Evolutionary conservation across 1,140 invertebrate genomes (phyloP).

Genomic region (Proctacanthus coquilletti): DNA sequence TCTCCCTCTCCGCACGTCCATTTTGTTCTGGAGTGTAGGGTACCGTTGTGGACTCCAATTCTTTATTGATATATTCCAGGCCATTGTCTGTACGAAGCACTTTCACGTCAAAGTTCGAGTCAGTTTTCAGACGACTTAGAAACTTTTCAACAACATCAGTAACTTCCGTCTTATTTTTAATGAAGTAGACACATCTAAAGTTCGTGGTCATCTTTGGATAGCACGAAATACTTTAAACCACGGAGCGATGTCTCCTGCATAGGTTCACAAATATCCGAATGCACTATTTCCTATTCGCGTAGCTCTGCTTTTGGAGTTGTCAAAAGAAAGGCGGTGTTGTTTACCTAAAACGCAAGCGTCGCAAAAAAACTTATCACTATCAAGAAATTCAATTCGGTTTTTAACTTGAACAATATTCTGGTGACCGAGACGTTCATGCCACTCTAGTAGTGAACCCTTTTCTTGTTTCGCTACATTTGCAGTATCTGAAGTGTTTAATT

Average conservation of each 20-base stretch:
- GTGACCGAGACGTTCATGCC: slow-evolving; percentile 28
- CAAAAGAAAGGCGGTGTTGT: slow-evolving; percentile 19
- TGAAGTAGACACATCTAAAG: slow-evolving; percentile 24
- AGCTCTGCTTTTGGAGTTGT: slow-evolving; percentile 11
- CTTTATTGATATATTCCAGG: slow-evolving; percentile 8
- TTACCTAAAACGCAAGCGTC: slow-evolving; percentile 29
- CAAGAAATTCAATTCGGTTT: slow-evolving; percentile 13
- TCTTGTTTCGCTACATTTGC: slow-evolving; percentile 6
- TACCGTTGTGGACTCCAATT: slow-evolving; percentile 8
- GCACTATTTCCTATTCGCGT: slow-evolving; percentile 22
- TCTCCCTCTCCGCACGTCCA: slow-evolving; percentile 16
- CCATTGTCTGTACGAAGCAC: slow-evolving; percentile 12
- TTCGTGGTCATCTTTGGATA: slow-evolving; percentile 30
- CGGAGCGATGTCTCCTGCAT: slow-evolving; percentile 26
- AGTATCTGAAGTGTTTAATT: slow-evolving; percentile 3
- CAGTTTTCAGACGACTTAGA: slow-evolving; percentile 19
- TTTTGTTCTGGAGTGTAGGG: slow-evolving; percentile 18
- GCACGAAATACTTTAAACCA: slow-evolving; percentile 20
- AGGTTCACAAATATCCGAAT: slow-evolving; percentile 30
- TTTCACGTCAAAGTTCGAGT: slow-evolving; percentile 19
- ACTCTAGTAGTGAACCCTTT: slow-evolving; percentile 14
- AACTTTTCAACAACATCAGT: slow-evolving; percentile 20
- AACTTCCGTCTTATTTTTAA: slow-evolving; percentile 28
- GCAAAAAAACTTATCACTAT: slow-evolving; percentile 13
- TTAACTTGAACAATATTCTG: slow-evolving; percentile 27